Percentiles rank a stretch among this genome's conserved stretches.
Conservation (phyloP, 1,140 invertebrate genomes). For the Drosophila melanica region DNA sequence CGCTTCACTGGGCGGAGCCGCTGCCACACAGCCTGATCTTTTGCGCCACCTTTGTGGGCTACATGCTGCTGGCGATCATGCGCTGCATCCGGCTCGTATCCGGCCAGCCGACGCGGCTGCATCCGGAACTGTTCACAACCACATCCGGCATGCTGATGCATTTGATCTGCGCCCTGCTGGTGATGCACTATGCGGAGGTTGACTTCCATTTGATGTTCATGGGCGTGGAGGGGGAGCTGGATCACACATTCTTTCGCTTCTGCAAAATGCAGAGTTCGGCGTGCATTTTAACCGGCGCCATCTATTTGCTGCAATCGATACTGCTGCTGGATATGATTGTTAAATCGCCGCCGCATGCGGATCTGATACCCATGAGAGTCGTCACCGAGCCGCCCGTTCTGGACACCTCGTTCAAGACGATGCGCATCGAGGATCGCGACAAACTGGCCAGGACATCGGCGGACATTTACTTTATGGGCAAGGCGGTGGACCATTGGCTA, state of each 20-base stretch:
- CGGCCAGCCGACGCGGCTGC: background rate
- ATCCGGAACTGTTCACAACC: constrained; percentile 1
- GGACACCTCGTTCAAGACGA: background rate
- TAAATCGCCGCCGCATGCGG: constrained; percentile 14
- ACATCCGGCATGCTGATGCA: constrained; percentile 4
- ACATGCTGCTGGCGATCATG: background rate
- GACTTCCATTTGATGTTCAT: constrained; percentile 46
- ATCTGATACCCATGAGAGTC: background rate
- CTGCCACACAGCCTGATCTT: constrained; percentile 36
- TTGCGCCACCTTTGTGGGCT: constrained; percentile 29
- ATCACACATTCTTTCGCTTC: constrained; percentile 14
- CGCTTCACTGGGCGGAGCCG: constrained; percentile 14
- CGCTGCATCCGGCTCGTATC: constrained; percentile 2
- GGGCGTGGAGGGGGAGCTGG: constrained; percentile 17
- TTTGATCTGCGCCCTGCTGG: constrained; percentile 14
- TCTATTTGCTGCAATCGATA: constrained; percentile 12
- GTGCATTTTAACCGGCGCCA: background rate
- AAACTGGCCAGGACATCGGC: constrained; percentile 16
- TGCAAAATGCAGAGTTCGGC: constrained; percentile 26
- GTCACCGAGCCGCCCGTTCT: background rate
- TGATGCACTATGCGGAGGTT: constrained; percentile 27
- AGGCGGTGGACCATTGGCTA: constrained; percentile 25
- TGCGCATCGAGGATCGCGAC: constrained; percentile 12
- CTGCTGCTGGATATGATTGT: constrained; percentile 32
- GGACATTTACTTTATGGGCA: constrained; percentile 27